Conservation (phyloP, 2,888 invertebrate genomes). For the Ephialtes manifestator region DNA sequence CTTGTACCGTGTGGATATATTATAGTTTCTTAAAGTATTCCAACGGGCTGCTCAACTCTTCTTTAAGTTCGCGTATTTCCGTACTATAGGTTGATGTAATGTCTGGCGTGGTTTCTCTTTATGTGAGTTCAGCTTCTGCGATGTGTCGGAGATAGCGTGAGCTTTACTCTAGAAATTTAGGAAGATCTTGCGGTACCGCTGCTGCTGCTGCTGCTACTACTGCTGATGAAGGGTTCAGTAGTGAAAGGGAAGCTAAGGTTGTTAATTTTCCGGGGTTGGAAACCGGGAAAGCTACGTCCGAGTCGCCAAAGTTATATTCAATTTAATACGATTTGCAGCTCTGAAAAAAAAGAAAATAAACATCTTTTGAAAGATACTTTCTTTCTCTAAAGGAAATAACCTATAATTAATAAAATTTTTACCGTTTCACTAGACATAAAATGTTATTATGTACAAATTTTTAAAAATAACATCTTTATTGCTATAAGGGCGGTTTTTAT, state of each 20-base stretch:
- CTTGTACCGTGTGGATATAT: conserved; percentile 19
- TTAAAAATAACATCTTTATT: not conserved
- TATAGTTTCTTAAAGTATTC: conserved; percentile 15
- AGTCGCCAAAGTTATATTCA: not conserved
- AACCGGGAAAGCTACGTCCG: not conserved
- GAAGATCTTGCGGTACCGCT: not conserved
- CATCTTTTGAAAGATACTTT: not conserved
- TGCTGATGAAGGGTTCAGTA: conserved; percentile 4
- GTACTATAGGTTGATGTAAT: not conserved
- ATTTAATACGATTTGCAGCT: not conserved
- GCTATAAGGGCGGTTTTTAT: no score
- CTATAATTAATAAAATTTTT: not conserved
- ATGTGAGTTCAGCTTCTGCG: not conserved
- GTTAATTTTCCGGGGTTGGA: not conserved
- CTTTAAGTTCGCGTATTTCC: conserved; percentile 24
- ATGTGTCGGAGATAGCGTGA: conserved; percentile 8
- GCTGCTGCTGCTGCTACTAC: not conserved
- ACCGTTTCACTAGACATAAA: not conserved
- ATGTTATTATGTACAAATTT: not conserved
- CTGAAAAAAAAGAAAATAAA: not conserved
- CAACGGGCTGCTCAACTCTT: not conserved
- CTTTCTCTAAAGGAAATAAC: not conserved
- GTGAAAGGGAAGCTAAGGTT: not conserved
- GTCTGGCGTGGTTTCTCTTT: conserved; percentile 4
- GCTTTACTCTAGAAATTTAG: not conserved